Evolutionary conservation across 64 coral and sea anemone species (phyloP).

Genomic region (Montipora capricornis): DNA sequence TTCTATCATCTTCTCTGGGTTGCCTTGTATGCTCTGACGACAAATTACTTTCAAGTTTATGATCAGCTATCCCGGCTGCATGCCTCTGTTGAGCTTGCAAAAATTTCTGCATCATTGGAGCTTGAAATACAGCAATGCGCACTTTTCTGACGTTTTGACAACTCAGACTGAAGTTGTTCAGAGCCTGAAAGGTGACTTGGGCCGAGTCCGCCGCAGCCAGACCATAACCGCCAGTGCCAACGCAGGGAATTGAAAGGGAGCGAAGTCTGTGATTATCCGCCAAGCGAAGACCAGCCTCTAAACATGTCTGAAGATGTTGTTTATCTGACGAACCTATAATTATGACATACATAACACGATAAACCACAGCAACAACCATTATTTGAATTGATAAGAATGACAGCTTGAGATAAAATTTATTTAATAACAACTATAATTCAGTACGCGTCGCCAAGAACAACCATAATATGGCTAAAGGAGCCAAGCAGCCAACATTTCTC

Average conservation of each 20-base stretch:
- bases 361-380: neutral
- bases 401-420: too few relatives aligned
- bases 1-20: neutral
- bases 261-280: constrained; percentile 26
- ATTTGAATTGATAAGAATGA: too few relatives aligned
- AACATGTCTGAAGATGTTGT: constrained; percentile 27
- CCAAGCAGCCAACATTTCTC: too few relatives aligned
- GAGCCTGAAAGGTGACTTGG: constrained; percentile 54
- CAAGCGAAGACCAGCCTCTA: constrained; percentile 52
- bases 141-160: constrained; percentile 53
- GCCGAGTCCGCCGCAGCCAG: constrained; percentile 54
- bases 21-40: neutral
- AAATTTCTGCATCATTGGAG: constrained; percentile 57
- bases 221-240: constrained; percentile 43
- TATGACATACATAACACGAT: neutral
- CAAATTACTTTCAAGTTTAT: neutral
- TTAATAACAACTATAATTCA: too few relatives aligned
- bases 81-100: constrained; percentile 45
- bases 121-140: constrained; percentile 66
- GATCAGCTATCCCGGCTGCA: neutral
- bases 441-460: too few relatives aligned
- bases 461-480: too few relatives aligned
- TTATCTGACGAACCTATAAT: constrained; percentile 2
- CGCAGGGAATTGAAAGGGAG: constrained; percentile 59
- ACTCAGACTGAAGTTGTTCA: constrained; percentile 12